These are phyloP conservation scores for Psephotus haematonotus DNA, from an alignment of 2,113 vertebrate species.

Conservation along the genomic window DNA sequence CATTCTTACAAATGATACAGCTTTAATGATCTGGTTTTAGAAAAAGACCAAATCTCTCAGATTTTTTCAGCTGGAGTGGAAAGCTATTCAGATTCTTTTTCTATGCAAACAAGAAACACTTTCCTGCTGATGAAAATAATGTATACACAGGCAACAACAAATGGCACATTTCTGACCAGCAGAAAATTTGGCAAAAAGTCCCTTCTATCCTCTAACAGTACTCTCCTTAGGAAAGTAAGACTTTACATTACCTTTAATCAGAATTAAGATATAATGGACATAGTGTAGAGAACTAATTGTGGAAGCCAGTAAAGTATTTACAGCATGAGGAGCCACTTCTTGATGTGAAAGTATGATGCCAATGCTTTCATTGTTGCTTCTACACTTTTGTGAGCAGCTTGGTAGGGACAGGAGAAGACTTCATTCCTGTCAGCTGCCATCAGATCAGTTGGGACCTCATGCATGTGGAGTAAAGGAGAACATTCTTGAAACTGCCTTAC, in stretches of 20 bases:
- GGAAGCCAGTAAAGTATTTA: neutral
- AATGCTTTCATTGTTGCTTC: neutral
- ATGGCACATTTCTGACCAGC: neutral
- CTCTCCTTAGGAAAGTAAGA: neutral
- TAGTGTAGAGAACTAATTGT: neutral
- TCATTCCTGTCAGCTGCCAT: neutral
- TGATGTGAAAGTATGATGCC: neutral
- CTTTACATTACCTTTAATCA: neutral
- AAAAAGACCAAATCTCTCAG: slow-evolving; percentile 1
- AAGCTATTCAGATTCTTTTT: neutral
- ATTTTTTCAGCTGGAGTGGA: neutral
- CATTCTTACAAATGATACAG: neutral
- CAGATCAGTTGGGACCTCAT: fast-evolving
- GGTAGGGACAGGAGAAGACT: neutral
- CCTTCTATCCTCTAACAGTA: neutral
- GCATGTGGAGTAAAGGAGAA: neutral
- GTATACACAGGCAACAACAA: neutral
- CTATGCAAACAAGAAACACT: neutral
- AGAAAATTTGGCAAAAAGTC: neutral
- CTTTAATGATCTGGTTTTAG: slow-evolving; percentile 5
- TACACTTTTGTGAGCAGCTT: neutral
- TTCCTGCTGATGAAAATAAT: neutral
- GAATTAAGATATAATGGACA: neutral
- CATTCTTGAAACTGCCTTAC: neutral
- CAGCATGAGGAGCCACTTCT: neutral